Evolutionary conservation across 2,888 invertebrate species (phyloP).

Genomic region (Lepidocyrtoides sp.): DNA sequence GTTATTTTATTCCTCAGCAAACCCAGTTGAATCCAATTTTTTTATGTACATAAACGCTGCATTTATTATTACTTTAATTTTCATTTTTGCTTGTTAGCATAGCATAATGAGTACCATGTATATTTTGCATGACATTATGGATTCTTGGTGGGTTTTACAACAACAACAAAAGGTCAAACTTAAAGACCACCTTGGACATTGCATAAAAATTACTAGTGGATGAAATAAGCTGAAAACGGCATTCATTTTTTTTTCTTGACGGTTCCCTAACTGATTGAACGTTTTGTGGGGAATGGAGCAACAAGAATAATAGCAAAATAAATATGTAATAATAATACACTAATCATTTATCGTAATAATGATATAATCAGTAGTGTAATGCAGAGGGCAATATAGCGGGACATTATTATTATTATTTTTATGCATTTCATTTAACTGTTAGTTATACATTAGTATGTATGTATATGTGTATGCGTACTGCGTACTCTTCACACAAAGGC

Average conservation of each 20-base stretch:
- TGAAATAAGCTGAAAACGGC: constrained; percentile 12
- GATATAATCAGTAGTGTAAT: constrained; percentile 22
- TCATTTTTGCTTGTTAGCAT: not conserved
- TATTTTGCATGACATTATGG: not conserved
- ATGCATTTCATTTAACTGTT: not conserved
- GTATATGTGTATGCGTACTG: too few species aligned
- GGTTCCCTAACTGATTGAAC: not conserved
- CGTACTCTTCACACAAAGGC: not conserved
- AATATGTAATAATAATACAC: not conserved
- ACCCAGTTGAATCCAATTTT: too few species aligned
- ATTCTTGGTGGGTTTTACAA: not conserved
- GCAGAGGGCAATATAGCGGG: constrained; percentile 26
- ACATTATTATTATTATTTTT: not conserved
- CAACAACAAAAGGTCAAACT: constrained; percentile 19
- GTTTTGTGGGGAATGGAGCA: not conserved
- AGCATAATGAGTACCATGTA: not conserved
- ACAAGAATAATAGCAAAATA: not conserved
- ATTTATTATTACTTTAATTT: not conserved
- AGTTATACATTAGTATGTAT: too few species aligned
- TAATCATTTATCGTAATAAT: constrained; percentile 4
- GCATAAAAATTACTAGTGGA: constrained; percentile 20
- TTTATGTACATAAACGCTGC: not conserved
- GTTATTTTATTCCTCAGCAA: not conserved
- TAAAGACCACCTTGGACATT: not conserved
- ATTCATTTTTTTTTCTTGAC: not conserved